Evolutionary conservation across 1,140 invertebrate genomes (phyloP), one percentile per base, ranked within the genome.

Genomic region (Euwallacea fornicatus): DNA sequence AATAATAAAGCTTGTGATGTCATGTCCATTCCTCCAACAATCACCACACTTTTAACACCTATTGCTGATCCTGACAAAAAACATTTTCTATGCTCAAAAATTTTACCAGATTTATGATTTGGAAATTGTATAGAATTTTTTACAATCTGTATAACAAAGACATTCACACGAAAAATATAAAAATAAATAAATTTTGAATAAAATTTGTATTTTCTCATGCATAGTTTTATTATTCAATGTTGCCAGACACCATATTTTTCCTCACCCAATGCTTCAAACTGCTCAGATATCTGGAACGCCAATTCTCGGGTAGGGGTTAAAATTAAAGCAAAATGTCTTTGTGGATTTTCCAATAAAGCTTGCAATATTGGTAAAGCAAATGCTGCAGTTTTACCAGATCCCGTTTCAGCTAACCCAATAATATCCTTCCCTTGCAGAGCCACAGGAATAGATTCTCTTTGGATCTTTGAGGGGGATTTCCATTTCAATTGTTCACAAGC

Each of bases 21-120:
- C 95, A 98, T 98, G 80, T 99, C 96, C 87, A 98, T 97, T 3
- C 98, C 98, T 66, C 98, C 98, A 50, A 99, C 96, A 78, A 99
- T 93, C 0, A 98, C 96, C 73, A 90, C 94, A 86, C 91, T 93
- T 86, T 98, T 96, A 0, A 98, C 90, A 60, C 96, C 96, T 79
- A 99, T 96, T 71, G 84, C 86, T 15, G 90, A 83, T 78, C 89
- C 90, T 75, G 66, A 67, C 70, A 64, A 1, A 59, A 66, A 50
- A 64, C 42, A 44, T 47, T 50, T 50, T 50, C 46, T 6, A 6
- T 58, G 50, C 69, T 59, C 21, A 72, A 69, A 60, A 47, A 50
- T 11, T 11, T 1, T 50, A 2, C 6, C 13, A 10, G 13, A 50
- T 13, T 11, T 50, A 50, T 50, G 6, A 11, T 50, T 13, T 50